Evolutionary conservation across 2,888 invertebrate species (phyloP), one percentile per base, ranked within the genome.

Genomic region (Notodonta ziczac): DNA sequence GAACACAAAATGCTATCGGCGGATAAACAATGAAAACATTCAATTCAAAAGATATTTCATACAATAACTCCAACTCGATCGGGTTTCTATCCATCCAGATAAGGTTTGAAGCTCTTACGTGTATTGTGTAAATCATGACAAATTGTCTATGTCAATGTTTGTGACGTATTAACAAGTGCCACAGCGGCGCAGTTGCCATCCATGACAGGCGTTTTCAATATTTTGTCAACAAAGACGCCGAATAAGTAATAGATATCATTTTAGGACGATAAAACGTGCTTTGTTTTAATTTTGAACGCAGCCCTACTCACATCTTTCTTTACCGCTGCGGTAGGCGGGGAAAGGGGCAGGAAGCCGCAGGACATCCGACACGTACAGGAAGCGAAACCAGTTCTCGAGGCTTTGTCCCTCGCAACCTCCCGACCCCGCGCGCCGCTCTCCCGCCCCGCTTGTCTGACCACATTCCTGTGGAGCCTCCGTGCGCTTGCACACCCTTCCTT

Each of bases 311-410:
- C 62, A 63, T 53, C 70, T 80, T 85, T 85, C 84, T 86, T 83
- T 82, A 82, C 83, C 78, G 80, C 80, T 77, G 81, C 72, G 73
- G 74, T 73, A 72, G 70, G 78, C 77, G 79, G 83, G 85, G 83
- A 82, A 81, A 81, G 87, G 87, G 89, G 89, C 90, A 92, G 93
- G 93, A 93, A 93, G 93, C 93, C 93, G 93, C 93, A 93, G 93
- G 93, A 93, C 93, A 93, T 93, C 93, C 93, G 93, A 93, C 92
- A 93, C 93, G 91, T 90, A 93, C 93, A 93, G 93, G 93, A 93
- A 93, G 92, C 91, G 87, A 83, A 93, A 93, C 93, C 91, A 90
- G 93, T 93, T 90, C 82, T 87, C 84, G 83, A 86, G 87, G 85
- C 90, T 90, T 91, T 91, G 91, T 92, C 90, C 92, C 91, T 88